Base-by-base conservation (phyloP, 2,888 invertebrate genomes). In the Suillia variegata region DNA sequence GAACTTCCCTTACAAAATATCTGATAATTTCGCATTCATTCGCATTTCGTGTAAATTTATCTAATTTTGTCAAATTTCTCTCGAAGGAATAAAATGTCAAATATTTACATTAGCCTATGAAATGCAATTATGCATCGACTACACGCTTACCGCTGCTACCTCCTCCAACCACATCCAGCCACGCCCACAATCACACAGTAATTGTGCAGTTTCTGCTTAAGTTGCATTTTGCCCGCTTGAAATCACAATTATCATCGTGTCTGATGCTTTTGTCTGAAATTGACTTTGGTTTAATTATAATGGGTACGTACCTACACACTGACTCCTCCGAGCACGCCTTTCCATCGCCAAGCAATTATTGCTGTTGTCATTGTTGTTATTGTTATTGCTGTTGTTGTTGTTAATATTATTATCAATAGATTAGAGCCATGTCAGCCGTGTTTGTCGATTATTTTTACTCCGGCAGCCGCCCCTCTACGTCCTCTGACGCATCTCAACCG, bases 281-380 rank as follows among this genome's bases (percentile, higher is more conserved):
- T 73, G 72, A 76, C 75, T 73, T 68, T 67, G 72, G 73, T 74
- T 73, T 73, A 73, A 73, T 76, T 73, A 73, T 73, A 74, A 73
- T n/a, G 38, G 6, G 38, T 38, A n/a, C 38, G n/a, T 4, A 13
- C 6, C 38, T n/a, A n/a, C 38, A n/a, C 38, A n/a, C 38, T 38
- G n/a, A 8, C n/a, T 4, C 45, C 45, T 18, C 17, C 45, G 6
- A 18, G 20, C 45, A 20, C 38, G 15, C 38, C n/a, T 6, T 4
- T n/a, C 38, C 38, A 38, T n/a, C 12, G 4, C 38, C n/a, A 4
- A 38, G n/a, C n/a, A 13, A 38, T 48, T 34, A 48, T 22, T 55
- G 52, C 26, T 45, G 45, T 26, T 20, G 45, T 18, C 12, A 15
- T 12, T 45, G 34, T 2, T 42, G 49, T 54, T 59, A 34, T 57